phyloP scores from a whole-genome alignment of 2,113 vertebrate species.

The Cranoglanis bouderius region DNA sequence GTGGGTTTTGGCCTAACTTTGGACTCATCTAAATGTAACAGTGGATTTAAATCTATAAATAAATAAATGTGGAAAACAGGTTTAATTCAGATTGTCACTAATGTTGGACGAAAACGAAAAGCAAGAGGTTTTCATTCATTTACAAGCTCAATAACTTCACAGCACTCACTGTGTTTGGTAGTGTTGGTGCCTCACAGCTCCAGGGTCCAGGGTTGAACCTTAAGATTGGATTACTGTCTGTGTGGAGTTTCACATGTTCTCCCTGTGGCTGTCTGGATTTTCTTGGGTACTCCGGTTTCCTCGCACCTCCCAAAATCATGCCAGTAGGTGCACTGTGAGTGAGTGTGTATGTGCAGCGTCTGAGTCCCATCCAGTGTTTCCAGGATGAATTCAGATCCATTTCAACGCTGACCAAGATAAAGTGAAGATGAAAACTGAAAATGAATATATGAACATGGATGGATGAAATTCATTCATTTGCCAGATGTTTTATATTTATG shows the following conservation, averaged over 20 bases:
- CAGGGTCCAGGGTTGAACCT: background rate
- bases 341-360: background rate
- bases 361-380: background rate
- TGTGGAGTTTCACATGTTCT: background rate
- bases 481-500: conserved; percentile 3
- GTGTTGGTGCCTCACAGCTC: background rate
- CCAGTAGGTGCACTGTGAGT: background rate
- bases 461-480: conserved; percentile 8
- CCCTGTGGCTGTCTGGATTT: background rate
- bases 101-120: background rate
- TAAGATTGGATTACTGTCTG: conserved; percentile 29
- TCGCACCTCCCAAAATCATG: background rate
- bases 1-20: background rate
- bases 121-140: background rate
- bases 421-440: background rate
- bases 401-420: background rate
- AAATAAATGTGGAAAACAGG: background rate
- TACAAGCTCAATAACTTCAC: background rate
- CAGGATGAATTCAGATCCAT: background rate
- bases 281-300: background rate
- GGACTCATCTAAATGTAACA: background rate
- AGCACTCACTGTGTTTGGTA: background rate
- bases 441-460: background rate
- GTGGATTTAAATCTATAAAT: background rate
- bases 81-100: background rate